Evolutionary conservation across 1,140 invertebrate species (phyloP), one percentile per base, ranked within the genome.

Genomic region (Proctacanthus coquilletti): DNA sequence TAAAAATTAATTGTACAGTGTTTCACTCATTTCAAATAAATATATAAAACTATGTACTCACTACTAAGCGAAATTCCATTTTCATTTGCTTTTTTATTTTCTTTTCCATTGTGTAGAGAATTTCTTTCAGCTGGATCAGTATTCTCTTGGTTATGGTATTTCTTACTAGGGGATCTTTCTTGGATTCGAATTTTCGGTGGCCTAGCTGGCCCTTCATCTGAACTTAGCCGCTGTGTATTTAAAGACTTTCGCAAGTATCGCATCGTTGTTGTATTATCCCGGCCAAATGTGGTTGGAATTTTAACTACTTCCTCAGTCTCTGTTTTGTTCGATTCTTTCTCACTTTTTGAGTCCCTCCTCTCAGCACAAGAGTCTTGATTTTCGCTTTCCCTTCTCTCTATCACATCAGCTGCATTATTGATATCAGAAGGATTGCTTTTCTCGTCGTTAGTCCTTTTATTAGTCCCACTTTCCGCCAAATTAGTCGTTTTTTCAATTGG

Each of bases 201-300:
- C 15, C 25, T 13, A 13, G 37, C 30, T 2, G 45, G 31, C 0
- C 36, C 40, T 13, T 45, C 42, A 1, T 43, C 21, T n/a, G 49
- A 46, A 11, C 47, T 42, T 13, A 43, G 51, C 6, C 49, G 45
- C 10, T 45, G 45, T n/a, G 38, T 46, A 21, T 48, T 43, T 21
- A 57, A 19, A 2, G 55, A 56, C 20, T 52, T 48, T 0, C 55
- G 47, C 21, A 58, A 21, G 29, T 42, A 41, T 18, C 43, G 44
- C 9, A 51, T 21, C 1, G 44, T 49, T 2, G 53, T 38, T 10
- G 33, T 25, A 36, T 56, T 56, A 0, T 51, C 41, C 3, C 34
- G 38, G 0, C 54, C 54, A 38, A 38, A 56, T 2, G 53, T 56
- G 4, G 54, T 56, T 4, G 23, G 19, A 32, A 20, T 27, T 18